phyloP scores from a whole-genome alignment of 2,797 vertebrate genomes.

The Lacerta agilis region DNA sequence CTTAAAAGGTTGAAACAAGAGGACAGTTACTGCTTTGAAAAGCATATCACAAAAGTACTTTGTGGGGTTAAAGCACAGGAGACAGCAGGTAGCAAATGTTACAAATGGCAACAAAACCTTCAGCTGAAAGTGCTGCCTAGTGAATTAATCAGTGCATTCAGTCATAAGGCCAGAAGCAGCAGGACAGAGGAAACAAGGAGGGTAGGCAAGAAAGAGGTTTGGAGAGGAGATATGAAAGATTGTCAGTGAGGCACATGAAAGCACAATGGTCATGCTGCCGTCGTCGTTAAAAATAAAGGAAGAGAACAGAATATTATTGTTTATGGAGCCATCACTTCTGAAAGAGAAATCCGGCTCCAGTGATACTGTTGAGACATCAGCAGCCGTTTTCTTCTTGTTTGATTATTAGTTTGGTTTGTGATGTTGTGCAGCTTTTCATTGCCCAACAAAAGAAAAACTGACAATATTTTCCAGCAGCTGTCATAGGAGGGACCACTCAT shows the following conservation, averaged over 20 bases:
- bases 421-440: neutral
- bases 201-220: conserved; percentile 34
- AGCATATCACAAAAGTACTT: neutral
- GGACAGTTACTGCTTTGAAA: neutral
- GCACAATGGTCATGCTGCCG: conserved; percentile 31
- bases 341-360: neutral
- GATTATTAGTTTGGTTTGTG: neutral
- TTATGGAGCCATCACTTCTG: neutral
- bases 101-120: conserved; percentile 11
- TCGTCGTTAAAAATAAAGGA: neutral
- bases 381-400: neutral
- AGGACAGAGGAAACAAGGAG: conserved; percentile 24
- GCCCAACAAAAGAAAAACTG: neutral
- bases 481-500: conserved; percentile 1
- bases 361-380: neutral
- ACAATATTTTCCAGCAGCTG: neutral
- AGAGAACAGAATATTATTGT: fast-evolving
- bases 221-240: conserved; percentile 10
- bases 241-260: conserved; percentile 17
- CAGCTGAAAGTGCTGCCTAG: neutral
- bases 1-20: conserved; percentile 4
- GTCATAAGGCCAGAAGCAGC: conserved; percentile 9
- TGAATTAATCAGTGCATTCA: neutral
- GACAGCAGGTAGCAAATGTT: neutral
- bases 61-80: neutral